Base-by-base conservation (phyloP, 2,113 vertebrate genomes). In the Albula glossodonta region DNA sequence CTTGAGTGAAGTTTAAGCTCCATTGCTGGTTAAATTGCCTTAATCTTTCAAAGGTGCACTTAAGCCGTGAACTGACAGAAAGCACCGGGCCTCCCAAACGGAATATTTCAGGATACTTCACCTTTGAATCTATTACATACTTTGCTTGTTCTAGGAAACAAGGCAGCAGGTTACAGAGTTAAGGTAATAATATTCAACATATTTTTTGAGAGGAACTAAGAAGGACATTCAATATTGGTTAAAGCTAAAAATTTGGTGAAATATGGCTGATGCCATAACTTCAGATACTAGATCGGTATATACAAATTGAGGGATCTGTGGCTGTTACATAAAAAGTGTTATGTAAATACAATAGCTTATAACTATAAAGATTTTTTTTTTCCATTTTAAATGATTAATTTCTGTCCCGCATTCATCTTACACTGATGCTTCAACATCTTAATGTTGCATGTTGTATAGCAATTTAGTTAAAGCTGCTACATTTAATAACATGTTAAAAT, bases 21-120 rank as follows among this genome's bases (percentile, higher is more conserved):
- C 70, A 70, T 86, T 60, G 85, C 85, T 86, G 78, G 13, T 81
- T 81, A 88, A 81, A 86, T 86, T 86, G 85, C 82, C 53, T 84
- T 81, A 83, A 85, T 85, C 80, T 52, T 51, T 88, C 79, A 81
- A 78, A 84, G 60, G 82, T 79, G 84, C 81, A 80, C 57, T 86
- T 79, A 85, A 50, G 57, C 79, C 41, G 78, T n/a, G 66, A 87
- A 77, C 51, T 84, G 63, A 81, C 63, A 51, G 87, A 82, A 22
- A 60, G 52, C 5, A 7, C 63, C 9, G 63, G 49, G 77, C 78
- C 48, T 79, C 84, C 51, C 83, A 84, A 85, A 80, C 41, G 57
- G 56, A 77, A 79, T 49, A 50, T 63, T 81, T 78, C 79, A 81
- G 56, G 49, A 83, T 80, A 51, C 51, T 52, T 53, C 81, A 82